Evolutionary conservation across 2,797 vertebrate species (phyloP), one percentile per base, ranked within the genome.

Genomic region (Valencia hispanica): DNA sequence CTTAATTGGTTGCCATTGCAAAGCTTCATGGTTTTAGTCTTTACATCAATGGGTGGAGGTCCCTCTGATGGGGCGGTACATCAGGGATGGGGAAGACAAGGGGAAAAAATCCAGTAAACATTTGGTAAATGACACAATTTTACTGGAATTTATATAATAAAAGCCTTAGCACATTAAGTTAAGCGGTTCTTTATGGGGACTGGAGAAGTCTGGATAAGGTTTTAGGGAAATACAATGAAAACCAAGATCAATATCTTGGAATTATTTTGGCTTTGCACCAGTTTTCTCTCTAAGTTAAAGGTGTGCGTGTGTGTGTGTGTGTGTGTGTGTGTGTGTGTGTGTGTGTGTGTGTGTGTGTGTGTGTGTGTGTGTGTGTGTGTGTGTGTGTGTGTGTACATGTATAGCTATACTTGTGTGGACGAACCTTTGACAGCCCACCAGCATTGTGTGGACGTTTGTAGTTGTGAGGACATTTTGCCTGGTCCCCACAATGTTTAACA

Each of bases 11-110:
- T 48, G 11, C 34, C 50, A 43, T 20, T n/a, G 70, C 71, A 51
- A 0, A 7, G 41, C 17, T 22, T 50, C 43, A 70, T 39, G 39
- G 48, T 34, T 68, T 75, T 14, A 39, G n/a, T 2, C 14, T 61
- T 57, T 36, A 51, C 30, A 5, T 72, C 66, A 79, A 48, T 70
- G 70, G 74, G 81, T 34, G 68, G 55, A 81, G 74, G 22, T 51
- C 34, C 55, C 32, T 55, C 30, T 63, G 45, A 34, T 34, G 66
- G 41, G 27, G 39, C 66, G 25, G 6, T 72, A 34, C 34, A 43
- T 11, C n/a, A 78, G 34, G 47, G 32, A 11, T 72, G 47, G 63
- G 48, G 17, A 72, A 10, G 36, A 53, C 14, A 68, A 72, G 36
- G 27, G 59, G 20, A 48, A 48, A 70, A 36, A 61, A 55, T 39